These are phyloP conservation scores for Pitta sordida DNA, from an alignment of 2,113 vertebrate genomes.

Conservation along the genomic window DNA sequence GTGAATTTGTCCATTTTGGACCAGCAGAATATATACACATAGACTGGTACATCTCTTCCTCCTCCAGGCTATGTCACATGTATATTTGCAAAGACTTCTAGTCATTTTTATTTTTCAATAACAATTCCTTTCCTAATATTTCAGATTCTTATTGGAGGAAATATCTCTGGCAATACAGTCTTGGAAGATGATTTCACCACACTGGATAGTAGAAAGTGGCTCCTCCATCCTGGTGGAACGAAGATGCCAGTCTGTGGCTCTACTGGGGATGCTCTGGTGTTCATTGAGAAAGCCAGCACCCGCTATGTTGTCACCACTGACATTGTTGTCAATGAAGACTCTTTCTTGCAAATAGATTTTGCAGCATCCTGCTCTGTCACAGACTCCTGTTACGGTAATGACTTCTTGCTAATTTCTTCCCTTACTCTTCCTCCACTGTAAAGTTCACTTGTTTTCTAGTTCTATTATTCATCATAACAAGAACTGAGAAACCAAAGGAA, in stretches of 20 bases:
- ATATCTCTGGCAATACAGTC: conserved; percentile 92
- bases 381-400: conserved; percentile 94
- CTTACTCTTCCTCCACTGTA: not conserved
- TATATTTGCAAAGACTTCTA: not conserved
- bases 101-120: not conserved
- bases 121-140: not conserved
- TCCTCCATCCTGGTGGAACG: conserved; percentile 94
- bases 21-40: not conserved
- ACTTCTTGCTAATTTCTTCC: not conserved
- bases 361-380: conserved; percentile 97
- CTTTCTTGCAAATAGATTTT: conserved; percentile 96
- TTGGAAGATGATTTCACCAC: conserved; percentile 93
- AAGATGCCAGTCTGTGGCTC: conserved; percentile 97
- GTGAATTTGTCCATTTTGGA: not conserved
- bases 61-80: not conserved
- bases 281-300: conserved; percentile 97
- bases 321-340: conserved; percentile 90
- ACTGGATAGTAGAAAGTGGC: conserved; percentile 90
- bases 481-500: not conserved
- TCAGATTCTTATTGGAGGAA: conserved; percentile 95
- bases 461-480: not conserved
- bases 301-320: conserved; percentile 95
- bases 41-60: not conserved
- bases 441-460: not conserved
- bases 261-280: conserved; percentile 90